Conservation (phyloP, 1,140 invertebrate genomes). For the Carcinoscorpius rotundicauda region DNA sequence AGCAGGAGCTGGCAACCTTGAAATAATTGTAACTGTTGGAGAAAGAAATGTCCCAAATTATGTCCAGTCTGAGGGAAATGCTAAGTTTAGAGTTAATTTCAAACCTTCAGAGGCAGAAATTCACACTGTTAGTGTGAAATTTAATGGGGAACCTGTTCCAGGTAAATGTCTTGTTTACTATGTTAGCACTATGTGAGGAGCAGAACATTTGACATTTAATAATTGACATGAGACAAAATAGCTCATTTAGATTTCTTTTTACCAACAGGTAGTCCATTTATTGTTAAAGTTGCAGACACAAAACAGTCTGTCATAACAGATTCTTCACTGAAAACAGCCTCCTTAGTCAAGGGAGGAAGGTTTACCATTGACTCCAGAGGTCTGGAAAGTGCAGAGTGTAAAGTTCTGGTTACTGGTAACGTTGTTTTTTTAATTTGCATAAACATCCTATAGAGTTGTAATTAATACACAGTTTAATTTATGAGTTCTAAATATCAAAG, state of each 20-base stretch:
- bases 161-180: conserved; percentile 35
- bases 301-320: conserved; percentile 47
- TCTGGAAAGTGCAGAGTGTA: conserved; percentile 30
- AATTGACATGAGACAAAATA: neutral
- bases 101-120: conserved; percentile 51
- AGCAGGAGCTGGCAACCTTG: conserved; percentile 82
- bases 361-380: conserved; percentile 48
- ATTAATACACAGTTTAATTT: no score
- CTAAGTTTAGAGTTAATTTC: conserved; percentile 89
- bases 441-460: neutral
- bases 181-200: neutral
- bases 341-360: conserved; percentile 43
- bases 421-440: neutral
- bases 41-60: conserved; percentile 97
- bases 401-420: conserved; percentile 36
- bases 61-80: conserved; percentile 93
- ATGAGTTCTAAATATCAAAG: no score
- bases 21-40: conserved; percentile 96
- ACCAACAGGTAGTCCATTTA: conserved; percentile 65
- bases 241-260: conserved; percentile 7
- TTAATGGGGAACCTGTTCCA: conserved; percentile 90
- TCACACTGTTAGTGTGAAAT: conserved; percentile 63
- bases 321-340: conserved; percentile 46
- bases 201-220: neutral
- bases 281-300: conserved; percentile 47